Base-by-base conservation (phyloP, 2,113 vertebrate species). In the Triplophysa dalaica region DNA sequence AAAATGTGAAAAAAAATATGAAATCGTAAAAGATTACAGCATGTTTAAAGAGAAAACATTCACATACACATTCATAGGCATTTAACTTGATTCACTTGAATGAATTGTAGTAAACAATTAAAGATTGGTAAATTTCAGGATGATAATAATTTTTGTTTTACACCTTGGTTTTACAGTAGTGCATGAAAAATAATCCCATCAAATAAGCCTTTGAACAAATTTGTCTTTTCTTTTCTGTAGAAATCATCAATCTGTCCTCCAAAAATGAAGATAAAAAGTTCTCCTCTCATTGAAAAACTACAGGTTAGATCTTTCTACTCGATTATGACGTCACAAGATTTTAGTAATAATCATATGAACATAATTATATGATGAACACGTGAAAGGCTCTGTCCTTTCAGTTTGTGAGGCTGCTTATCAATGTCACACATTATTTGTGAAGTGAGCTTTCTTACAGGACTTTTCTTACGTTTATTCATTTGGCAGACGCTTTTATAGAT, bases 251-350 rank as follows among this genome's bases (percentile, higher is more conserved):
- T n/a, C 24, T 54, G 85, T 19, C 87, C 86, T 26, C 75, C 88
- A 1, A 92, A 89, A 75, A 61, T 87, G 26, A 91, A 90, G 83
- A 78, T 83, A 75, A 92, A 87, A 85, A 91, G 79, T 85, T 92
- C 90, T 2, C 48, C 89, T 9, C 69, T 92, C 78, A 90, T 93
- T 8, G 92, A 90, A 66, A 93, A 89, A 70, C 88, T 93, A 33
- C 93, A 94, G 92, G 92, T 93, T 64, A 43, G 75, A 82, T 43
- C 38, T 29, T 41, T 17, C 22, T 61, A 4, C 61, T 19, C 24
- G 1, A 26, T 67, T 54, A 41, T 62, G 16, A 50, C 8, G n/a
- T 13, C 52, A 33, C 24, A 76, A 19, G 5, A 8, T 22, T 21
- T 56, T 45, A 12, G 2, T 16, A 16, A 29, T 13, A 21, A 19